Evolutionary conservation across 37 sponge, comb jelly and placozoan genomes (phyloP), one percentile per base, ranked within the genome.

Genomic region (Tethya wilhelma): DNA sequence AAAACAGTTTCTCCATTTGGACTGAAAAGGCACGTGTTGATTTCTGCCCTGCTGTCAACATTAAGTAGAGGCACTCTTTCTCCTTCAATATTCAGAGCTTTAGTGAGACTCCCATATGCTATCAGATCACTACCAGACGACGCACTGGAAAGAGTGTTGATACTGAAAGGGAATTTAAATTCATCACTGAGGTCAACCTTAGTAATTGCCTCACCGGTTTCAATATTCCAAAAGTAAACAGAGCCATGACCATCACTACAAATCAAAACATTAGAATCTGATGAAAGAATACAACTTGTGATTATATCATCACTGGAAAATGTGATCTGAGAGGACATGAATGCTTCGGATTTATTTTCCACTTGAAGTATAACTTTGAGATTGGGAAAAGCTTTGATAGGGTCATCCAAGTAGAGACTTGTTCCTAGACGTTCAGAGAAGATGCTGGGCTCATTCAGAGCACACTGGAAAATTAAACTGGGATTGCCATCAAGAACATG

Each of bases 21-120:
- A 41, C 83, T 82, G 66, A 82, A 82, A n/a, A 74, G 1, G 43
- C 66, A 82, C 11, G 59, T 38, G 70, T 69, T 80, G 0, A 8
- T 45, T 1, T 64, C 56, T 2, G 5, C 7, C 7, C 66, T 44
- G 8, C n/a, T 30, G 3, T n/a, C 70, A 69, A 2, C 2, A 31
- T n/a, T 4, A 20, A 82, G 28, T 14, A 82, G 66, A 19, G 74
- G 64, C 0, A 73, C 46, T 34, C 25, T 39, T 25, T 44, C 36
- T 6, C 74, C 83, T 40, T 72, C 56, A 6, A 73, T 23, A 30
- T 20, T 32, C 31, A 82, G 4, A 22, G 74, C 74, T 64, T 60
- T 1, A 0, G 1, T 46, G 7, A 82, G 11, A 33, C 73, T 44
- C 38, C 83, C 83, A 82, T 37, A 74, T n/a, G 22, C 12, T 1